Conservation (phyloP, 2,113 vertebrate species). For the Scortum barcoo region DNA sequence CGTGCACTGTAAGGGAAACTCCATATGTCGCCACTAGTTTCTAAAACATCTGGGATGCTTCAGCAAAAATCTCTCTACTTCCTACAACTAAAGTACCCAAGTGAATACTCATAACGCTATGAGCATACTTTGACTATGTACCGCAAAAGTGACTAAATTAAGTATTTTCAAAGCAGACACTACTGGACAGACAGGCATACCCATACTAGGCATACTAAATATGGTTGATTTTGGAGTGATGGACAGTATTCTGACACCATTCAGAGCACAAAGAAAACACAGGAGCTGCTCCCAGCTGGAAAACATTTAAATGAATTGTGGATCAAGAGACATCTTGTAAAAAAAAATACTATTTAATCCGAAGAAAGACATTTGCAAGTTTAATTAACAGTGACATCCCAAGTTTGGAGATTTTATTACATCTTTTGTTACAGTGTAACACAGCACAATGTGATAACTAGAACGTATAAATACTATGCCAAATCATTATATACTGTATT, state of each 20-base stretch:
- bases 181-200: not conserved
- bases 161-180: not conserved
- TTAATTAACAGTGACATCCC: not conserved
- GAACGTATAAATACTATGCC: not conserved
- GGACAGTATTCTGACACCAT: not conserved
- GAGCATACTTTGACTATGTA: not conserved
- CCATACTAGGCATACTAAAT: not conserved
- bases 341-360: not conserved
- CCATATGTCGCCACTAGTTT: slow-evolving; percentile 47
- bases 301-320: not conserved
- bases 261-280: not conserved
- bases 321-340: not conserved
- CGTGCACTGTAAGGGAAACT: slow-evolving; percentile 25
- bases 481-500: not conserved
- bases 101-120: not conserved
- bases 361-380: not conserved
- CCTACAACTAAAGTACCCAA: not conserved
- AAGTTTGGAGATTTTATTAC: too few relatives aligned
- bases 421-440: not conserved
- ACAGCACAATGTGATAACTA: not conserved
- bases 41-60: slow-evolving; percentile 37
- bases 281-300: not conserved
- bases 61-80: slow-evolving; percentile 8
- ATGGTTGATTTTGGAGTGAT: not conserved
- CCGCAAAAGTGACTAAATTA: not conserved